A percentile compares a stretch with the other conserved stretches of the same genome.
Evolutionary conservation across 2,113 vertebrate species (phyloP).

Genomic region (Rhombomys opimus): DNA sequence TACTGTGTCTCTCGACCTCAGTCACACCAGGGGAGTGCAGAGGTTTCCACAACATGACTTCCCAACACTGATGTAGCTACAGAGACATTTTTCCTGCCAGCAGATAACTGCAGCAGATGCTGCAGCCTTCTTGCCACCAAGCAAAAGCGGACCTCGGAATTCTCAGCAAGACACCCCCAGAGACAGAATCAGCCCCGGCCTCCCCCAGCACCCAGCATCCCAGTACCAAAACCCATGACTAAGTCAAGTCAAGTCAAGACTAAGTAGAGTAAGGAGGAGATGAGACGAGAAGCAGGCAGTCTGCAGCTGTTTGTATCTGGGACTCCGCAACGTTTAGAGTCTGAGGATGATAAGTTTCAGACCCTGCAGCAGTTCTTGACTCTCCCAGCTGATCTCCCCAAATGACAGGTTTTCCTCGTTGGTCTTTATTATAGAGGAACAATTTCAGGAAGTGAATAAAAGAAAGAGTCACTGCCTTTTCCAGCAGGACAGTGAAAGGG

Average conservation of each 20-base stretch:
- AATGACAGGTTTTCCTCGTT: neutral
- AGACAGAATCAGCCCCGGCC: neutral
- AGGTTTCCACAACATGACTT: neutral
- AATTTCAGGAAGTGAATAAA: neutral
- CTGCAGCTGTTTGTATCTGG: neutral
- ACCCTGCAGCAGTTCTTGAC: neutral
- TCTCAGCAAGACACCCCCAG: neutral
- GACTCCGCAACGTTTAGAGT: neutral
- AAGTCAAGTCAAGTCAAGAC: too few relatives aligned
- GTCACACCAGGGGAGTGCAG: neutral
- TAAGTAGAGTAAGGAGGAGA: neutral
- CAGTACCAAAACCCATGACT: neutral
- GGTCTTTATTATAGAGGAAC: neutral
- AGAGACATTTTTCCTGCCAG: neutral
- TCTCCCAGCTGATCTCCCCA: neutral
- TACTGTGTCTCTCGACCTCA: neutral
- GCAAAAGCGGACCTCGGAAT: neutral
- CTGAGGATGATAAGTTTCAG: neutral
- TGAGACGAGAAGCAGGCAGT: neutral
- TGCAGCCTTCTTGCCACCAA: neutral
- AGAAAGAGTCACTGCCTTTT: neutral
- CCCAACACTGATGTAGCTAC: neutral
- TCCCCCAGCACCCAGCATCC: neutral
- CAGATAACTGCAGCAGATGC: too few relatives aligned
- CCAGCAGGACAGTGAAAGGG: neutral